Evolutionary conservation across 2,888 invertebrate genomes (phyloP).

Genomic region (Chromoteleia sp.): DNA sequence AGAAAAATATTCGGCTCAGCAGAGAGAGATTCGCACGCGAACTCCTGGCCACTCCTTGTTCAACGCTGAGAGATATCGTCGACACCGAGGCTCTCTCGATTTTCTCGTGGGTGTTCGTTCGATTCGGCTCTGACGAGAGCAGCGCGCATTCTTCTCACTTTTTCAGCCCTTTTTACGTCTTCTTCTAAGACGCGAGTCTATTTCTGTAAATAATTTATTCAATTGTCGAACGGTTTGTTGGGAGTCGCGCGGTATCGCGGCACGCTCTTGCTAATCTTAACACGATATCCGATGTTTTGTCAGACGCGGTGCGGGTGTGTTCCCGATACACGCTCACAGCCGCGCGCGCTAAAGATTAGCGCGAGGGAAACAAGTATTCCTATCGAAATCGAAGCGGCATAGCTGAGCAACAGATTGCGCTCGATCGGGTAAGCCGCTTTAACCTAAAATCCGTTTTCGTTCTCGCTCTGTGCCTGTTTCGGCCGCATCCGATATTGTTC

Average conservation of each 20-base stretch:
- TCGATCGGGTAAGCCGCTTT: slow-evolving; percentile 72
- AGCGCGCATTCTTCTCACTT: background rate
- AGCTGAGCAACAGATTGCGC: slow-evolving; percentile 72
- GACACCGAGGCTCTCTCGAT: slow-evolving; percentile 35
- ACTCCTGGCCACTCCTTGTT: slow-evolving; percentile 65
- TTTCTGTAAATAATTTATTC: background rate
- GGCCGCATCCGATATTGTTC: slow-evolving; percentile 63
- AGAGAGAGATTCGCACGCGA: slow-evolving; percentile 67
- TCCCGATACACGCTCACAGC: slow-evolving; percentile 38
- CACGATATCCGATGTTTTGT: slow-evolving; percentile 40
- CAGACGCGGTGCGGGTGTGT: slow-evolving; percentile 31
- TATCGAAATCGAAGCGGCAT: slow-evolving; percentile 70
- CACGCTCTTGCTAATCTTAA: slow-evolving; percentile 28
- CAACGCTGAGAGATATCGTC: slow-evolving; percentile 52
- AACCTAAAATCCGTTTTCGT: slow-evolving; percentile 72
- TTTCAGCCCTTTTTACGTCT: slow-evolving; percentile 25
- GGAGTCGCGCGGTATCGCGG: slow-evolving; percentile 15
- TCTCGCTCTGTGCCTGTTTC: slow-evolving; percentile 62
- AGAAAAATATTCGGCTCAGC: slow-evolving; percentile 67
- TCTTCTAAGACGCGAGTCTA: background rate
- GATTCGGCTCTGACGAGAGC: slow-evolving; percentile 20
- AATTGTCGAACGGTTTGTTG: slow-evolving; percentile 15
- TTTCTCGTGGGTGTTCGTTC: slow-evolving; percentile 61
- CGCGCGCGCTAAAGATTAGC: slow-evolving; percentile 53
- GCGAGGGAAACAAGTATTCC: slow-evolving; percentile 57